Base-by-base conservation (phyloP, 2,888 invertebrate genomes). In the Operophtera brumata region DNA sequence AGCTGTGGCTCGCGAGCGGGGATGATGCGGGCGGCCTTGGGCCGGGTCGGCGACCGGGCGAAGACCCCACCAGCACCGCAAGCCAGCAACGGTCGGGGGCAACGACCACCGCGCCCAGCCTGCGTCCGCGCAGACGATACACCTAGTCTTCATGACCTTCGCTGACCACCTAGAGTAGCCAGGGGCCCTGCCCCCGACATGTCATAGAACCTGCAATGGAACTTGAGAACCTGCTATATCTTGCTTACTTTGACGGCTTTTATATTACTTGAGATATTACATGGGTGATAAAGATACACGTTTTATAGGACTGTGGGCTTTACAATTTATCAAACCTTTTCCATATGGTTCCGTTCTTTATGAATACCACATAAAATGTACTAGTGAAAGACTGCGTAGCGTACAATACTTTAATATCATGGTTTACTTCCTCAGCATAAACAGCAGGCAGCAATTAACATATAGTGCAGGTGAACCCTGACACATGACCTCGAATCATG, bases 21-120 rank as follows among this genome's bases (percentile, higher is more conserved):
- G 87, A 83, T 87, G 87, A 85, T 87, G 86, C 86, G 85, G 86
- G 82, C 84, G 88, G 86, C 89, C 89, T 89, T 89, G 88, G 77
- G 66, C 63, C 82, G 82, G 89, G 88, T 90, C 89, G 88, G 77
- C 84, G 89, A 90, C 89, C 90, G 89, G 90, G 73, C 88, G 87
- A 86, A 88, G 88, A 89, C 89, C 89, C 78, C 80, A 83, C 74
- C 86, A 86, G 84, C 88, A 86, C 86, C 82, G 82, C 83, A 79
- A 84, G 78, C 80, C 85, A 86, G 83, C 89, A 88, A 87, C 88
- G 87, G 88, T 86, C 80, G 88, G 86, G 88, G 89, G 87, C 88
- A 89, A 89, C 87, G 89, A 86, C 88, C 87, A 83, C 70, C 68
- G 60, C 75, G 78, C 71, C 75, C 79, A 80, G 77, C 70, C 71